Base-by-base conservation (phyloP, 2,888 invertebrate genomes). In the Neoitamus cyanurus region DNA sequence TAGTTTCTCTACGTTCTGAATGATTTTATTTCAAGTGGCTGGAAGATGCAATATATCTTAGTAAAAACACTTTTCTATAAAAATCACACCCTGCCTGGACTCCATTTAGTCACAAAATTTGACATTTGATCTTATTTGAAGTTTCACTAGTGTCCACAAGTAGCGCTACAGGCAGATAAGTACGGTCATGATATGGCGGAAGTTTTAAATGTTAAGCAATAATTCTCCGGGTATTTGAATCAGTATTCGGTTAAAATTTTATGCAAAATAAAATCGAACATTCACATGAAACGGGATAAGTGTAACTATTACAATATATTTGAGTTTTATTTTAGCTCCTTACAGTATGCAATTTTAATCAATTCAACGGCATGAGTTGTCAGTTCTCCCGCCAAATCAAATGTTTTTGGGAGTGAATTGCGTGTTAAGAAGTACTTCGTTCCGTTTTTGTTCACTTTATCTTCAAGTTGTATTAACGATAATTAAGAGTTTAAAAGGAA, bases 351-450 rank as follows among this genome's bases (percentile, higher is more conserved):
- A 58, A 58, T 25, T 2, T 6, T n/a, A n/a, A 58, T 1, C 0
- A 42, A 6, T 15, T 31, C 0, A 58, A 58, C 15, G 2, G 3
- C 20, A 31, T 34, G 11, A 75, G 11, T 3, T 75, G 75, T 75
- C 75, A 75, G 11, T 37, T 42, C 0, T 75, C 75, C 36, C 75
- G 75, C 75, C 75, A 42, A 36, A 73, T 34, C n/a, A n/a, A 73
- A 34, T 58, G 25, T 25, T 58, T 48, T 48, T 7, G 48, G 20
- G 0, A 6, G 48, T 9, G n/a, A 20, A 3, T 58, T 15, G 58
- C 58, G 58, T 58, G 58, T 6, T 25, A 3, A 58, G 15, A 3
- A 58, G 15, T 25, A 2, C 0, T 37, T 4, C 15, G 25, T 11
- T 5, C 3, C 3, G 13, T 6, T 42, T 37, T 9, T 42, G 13